Conservation (phyloP, 2,113 vertebrate species). For the Butorides virescens region DNA sequence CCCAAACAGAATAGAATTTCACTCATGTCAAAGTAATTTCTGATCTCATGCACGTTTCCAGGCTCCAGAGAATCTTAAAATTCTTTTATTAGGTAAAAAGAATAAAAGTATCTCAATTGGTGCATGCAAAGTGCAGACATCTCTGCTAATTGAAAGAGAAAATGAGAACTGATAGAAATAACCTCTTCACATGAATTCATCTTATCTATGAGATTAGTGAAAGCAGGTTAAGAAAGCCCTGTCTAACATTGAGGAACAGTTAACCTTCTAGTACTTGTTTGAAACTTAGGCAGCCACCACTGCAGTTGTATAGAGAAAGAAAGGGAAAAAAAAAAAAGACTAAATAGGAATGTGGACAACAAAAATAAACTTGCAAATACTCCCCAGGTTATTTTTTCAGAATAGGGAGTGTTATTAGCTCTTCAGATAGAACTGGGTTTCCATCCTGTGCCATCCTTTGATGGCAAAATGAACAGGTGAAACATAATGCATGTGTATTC, state of each 20-base stretch:
- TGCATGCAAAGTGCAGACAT: background rate
- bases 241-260: background rate
- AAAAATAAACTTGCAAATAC: background rate
- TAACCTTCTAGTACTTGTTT: background rate
- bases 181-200: background rate
- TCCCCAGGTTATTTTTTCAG: background rate
- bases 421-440: background rate
- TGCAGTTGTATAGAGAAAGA: background rate
- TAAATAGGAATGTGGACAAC: accelerated
- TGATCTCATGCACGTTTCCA: background rate
- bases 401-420: background rate
- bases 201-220: background rate
- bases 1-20: background rate
- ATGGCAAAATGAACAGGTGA: background rate
- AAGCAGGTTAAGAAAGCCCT: background rate
- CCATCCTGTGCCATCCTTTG: background rate
- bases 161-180: background rate
- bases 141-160: constrained; percentile 14
- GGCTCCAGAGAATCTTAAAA: background rate
- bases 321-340: background rate
- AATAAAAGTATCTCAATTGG: background rate
- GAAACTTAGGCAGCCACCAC: background rate
- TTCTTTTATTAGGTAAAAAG: background rate
- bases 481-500: background rate
- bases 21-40: background rate